Base-by-base conservation (phyloP, 2,888 invertebrate species). In the Galerucella nymphaeae region DNA sequence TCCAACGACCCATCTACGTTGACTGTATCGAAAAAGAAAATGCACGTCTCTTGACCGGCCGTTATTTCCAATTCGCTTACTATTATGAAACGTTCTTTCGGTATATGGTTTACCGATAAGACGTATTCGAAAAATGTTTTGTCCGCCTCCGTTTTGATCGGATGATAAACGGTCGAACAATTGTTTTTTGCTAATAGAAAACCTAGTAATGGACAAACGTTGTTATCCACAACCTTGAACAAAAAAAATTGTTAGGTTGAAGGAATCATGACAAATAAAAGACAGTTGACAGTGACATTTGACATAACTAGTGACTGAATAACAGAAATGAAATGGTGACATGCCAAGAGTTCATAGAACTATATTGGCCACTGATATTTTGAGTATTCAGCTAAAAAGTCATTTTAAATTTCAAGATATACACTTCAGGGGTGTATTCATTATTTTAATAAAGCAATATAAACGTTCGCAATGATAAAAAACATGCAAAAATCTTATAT, bases 191-290 rank as follows among this genome's bases (percentile, higher is more conserved):
- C 84, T 83, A 91, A 84, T 68, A 88, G 83, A 57, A 92, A 82
- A 0, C 92, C 92, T 80, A 91, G 89, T 57, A 91, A 78, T 1
- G 93, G 93, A 82, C 92, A 91, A 8, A 90, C 89, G 77, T 88
- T 88, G 41, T 90, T 85, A 83, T 93, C 93, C 62, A 91, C 84
- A 74, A 92, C 84, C 75, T 79, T 80, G 79, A 72, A 84, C 2
- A 66, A 41, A 66, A 74, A 30, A 72, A 18, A 45, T 1, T 13
- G 14, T 13, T 11, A 42, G 11, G 2, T 42, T 2, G 0, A 30
- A 30, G 23, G 5, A 30, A 4, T 30, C 23, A 30, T 4, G 23
- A 30, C 3, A 30, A 30, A 30, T 30, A 4, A 30, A 30, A 30
- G 2, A 30, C 4, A 30, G 5, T 3, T 30, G 23, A 30, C 3